Evolutionary conservation across 1,140 invertebrate species (phyloP), one percentile per base, ranked within the genome.

Genomic region (Drosophila lini): DNA sequence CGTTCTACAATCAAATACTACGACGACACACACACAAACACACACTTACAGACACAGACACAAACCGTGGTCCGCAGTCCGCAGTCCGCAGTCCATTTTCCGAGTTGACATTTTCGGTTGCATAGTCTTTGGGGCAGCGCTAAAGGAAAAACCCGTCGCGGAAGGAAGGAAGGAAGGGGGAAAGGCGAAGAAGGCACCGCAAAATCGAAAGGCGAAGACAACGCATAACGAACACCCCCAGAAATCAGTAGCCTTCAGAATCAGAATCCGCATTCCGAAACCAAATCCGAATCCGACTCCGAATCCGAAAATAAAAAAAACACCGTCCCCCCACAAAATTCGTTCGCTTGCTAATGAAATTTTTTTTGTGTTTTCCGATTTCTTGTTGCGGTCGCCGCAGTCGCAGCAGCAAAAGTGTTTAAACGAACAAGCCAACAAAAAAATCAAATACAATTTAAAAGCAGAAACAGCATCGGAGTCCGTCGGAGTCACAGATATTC

Each of bases 1-100:
- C 83, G 80, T 88, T 88, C 76, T 80, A 88, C 80, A 80, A 86
- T 83, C 65, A 80, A 86, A 86, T 88, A 86, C 83, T 86, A 86
- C 84, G 57, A 80, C 57, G 76, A 53, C 42, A 44, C 62, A 80
- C 71, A 67, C 57, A 65, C 59, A 22, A 22, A 63, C 55, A 55
- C 38, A 56, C 36, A 36, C 55, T 52, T 34, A 50, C 52, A 42
- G 28, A 56, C 41, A 32, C 58, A 42, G 50, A 59, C 41, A 32
- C 52, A 52, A 13, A 75, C 34, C 8, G 41, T 13, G 32, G 56
- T 31, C 25, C 38, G 25, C 16, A 6, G 28, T 42, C 42, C 22
- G 15, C 19, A 42, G 50, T 63, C 42, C 22, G 15, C 19, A 42
- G 50, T 63, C 40, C 40, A 16, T 74, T 65, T 68, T 59, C 31